Evolutionary conservation across 2,888 invertebrate genomes (phyloP).

Genomic region (Epistrophe grossulariae): DNA sequence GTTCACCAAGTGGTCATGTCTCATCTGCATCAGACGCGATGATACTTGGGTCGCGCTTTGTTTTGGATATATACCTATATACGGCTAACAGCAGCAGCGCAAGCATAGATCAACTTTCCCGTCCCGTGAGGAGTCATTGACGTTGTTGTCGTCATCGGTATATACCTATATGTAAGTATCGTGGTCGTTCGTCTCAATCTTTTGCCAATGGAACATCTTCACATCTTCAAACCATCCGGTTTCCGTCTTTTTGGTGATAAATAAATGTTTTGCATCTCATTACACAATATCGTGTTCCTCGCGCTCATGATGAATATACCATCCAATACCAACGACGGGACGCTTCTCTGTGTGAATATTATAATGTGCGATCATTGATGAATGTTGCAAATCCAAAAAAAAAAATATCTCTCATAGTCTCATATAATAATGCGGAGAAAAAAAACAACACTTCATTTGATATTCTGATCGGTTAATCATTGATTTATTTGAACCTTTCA

Average conservation of each 20-base stretch:
- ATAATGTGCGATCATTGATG: constrained; percentile 15
- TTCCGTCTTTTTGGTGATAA: constrained; percentile 67
- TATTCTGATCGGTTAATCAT: constrained; percentile 26
- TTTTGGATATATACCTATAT: constrained; percentile 41
- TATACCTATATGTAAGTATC: neutral
- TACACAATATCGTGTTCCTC: constrained; percentile 44
- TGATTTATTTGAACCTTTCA: constrained; percentile 9
- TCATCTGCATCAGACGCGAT: constrained; percentile 25
- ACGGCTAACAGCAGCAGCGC: constrained; percentile 1
- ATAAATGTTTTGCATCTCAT: constrained; percentile 55
- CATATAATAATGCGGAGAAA: neutral
- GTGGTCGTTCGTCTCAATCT: constrained; percentile 53
- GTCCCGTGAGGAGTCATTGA: constrained; percentile 65
- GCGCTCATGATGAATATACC: neutral
- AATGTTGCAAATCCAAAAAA: neutral
- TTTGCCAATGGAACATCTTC: constrained; percentile 48
- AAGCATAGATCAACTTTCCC: constrained; percentile 74
- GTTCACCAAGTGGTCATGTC: constrained; percentile 65
- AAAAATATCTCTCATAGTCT: neutral
- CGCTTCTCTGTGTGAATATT: neutral
- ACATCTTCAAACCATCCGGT: constrained; percentile 59
- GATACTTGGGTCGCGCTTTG: constrained; percentile 47
- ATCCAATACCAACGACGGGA: neutral
- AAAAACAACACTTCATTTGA: constrained; percentile 8
- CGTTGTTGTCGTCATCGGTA: constrained; percentile 44